Percentiles rank a stretch among this genome's conserved stretches.
These are phyloP conservation scores for Chymomyza caudatula DNA, from an alignment of 2,888 invertebrate species.

Conservation along the genomic window DNA sequence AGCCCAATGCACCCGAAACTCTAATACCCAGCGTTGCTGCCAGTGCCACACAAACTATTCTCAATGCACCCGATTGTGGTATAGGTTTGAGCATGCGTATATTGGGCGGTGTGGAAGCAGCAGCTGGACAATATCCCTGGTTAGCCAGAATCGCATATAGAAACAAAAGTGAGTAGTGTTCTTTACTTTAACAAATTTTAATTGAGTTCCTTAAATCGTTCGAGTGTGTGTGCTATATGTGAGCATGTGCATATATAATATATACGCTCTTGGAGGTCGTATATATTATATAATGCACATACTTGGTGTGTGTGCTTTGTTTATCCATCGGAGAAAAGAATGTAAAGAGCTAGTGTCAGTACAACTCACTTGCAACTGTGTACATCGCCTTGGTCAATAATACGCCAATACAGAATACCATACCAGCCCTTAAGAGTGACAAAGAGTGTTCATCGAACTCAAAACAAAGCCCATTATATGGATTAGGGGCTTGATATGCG, in stretches of 20 bases:
- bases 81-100: slow-evolving; percentile 76
- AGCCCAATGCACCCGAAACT: background rate
- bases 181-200: slow-evolving; percentile 12
- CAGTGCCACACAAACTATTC: background rate
- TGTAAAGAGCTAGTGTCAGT: too few species aligned
- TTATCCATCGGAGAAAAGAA: too few species aligned
- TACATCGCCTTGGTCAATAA: too few species aligned
- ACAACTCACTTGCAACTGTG: too few species aligned
- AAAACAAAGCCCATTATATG: too few species aligned
- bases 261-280: too few species aligned
- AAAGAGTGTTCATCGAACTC: too few species aligned
- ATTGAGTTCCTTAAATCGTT: slow-evolving; percentile 4
- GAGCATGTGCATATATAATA: background rate
- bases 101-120: slow-evolving; percentile 78
- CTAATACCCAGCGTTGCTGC: background rate
- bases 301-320: too few species aligned
- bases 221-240: background rate
- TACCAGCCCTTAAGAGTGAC: too few species aligned
- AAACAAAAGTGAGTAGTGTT: slow-evolving; percentile 73
- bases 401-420: too few species aligned
- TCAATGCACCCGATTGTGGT: slow-evolving; percentile 68
- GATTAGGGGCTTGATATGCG: too few species aligned
- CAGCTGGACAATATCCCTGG: slow-evolving; percentile 81
- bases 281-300: too few species aligned
- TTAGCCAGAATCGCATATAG: slow-evolving; percentile 79